Evolutionary conservation across 2,888 invertebrate genomes (phyloP).

Genomic region (Elgonia sp.): DNA sequence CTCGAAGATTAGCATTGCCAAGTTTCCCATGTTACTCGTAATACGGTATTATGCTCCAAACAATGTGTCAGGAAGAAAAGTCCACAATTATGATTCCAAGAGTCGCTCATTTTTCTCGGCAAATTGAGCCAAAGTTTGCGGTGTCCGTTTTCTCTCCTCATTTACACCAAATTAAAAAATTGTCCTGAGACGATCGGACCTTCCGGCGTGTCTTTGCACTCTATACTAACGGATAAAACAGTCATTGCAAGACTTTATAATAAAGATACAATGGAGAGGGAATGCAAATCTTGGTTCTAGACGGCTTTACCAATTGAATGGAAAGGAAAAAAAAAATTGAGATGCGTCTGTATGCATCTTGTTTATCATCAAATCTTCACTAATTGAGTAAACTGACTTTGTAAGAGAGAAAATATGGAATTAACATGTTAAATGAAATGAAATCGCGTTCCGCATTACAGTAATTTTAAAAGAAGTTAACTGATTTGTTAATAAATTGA

Average conservation of each 20-base stretch:
- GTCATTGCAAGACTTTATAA: slow-evolving; percentile 67
- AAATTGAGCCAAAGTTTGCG: slow-evolving; percentile 22
- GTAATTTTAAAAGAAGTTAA: background rate
- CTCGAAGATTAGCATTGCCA: slow-evolving; percentile 52
- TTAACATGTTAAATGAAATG: slow-evolving; percentile 15
- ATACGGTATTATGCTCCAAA: slow-evolving; percentile 57
- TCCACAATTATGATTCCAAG: slow-evolving; percentile 10
- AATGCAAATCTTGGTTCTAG: slow-evolving; percentile 74
- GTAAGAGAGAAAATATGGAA: slow-evolving; percentile 35
- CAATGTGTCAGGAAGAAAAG: slow-evolving; percentile 56
- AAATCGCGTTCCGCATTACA: background rate
- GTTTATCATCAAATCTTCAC: slow-evolving; percentile 23
- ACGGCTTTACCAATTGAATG: slow-evolving; percentile 63
- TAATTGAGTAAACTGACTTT: slow-evolving; percentile 44
- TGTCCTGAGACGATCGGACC: background rate
- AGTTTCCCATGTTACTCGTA: slow-evolving; percentile 57
- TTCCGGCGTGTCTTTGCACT: slow-evolving; percentile 46
- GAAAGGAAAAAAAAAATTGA: slow-evolving; percentile 44
- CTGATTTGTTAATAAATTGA: slow-evolving; percentile 9
- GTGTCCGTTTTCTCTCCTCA: background rate
- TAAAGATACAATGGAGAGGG: slow-evolving; percentile 79
- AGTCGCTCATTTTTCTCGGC: slow-evolving; percentile 28
- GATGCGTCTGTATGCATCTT: slow-evolving; percentile 16
- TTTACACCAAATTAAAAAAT: background rate
- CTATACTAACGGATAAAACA: slow-evolving; percentile 53